Evolutionary conservation across 2,113 vertebrate genomes (phyloP).

Genomic region (Lanius collurio): DNA sequence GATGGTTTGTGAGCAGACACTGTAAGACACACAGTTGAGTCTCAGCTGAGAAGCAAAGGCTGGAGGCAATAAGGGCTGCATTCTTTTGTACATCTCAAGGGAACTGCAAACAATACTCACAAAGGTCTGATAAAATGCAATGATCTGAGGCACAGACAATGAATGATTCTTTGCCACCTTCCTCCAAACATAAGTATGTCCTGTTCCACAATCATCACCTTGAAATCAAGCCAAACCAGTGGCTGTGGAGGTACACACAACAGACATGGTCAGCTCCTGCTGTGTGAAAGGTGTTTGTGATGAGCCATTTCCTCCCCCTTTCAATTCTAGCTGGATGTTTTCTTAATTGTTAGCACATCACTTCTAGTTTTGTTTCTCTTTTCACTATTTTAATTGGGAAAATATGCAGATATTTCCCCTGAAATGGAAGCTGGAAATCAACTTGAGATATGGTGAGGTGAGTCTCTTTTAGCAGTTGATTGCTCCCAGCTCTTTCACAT

Average conservation of each 20-base stretch:
- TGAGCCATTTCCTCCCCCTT: neutral
- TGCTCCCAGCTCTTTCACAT: neutral
- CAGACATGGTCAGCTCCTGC: neutral
- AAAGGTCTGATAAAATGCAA: neutral
- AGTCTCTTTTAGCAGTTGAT: neutral
- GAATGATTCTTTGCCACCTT: neutral
- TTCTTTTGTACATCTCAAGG: neutral
- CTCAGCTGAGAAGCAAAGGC: neutral
- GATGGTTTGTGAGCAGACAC: neutral
- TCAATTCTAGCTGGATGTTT: neutral
- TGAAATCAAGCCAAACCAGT: neutral
- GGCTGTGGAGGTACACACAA: neutral
- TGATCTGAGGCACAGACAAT: neutral
- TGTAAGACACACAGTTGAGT: neutral
- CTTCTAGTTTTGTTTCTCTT: neutral
- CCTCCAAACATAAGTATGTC: neutral
- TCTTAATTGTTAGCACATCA: neutral
- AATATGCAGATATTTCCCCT: neutral
- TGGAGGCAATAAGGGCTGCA: neutral
- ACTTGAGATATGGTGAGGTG: neutral
- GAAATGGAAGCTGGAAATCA: conserved; percentile 23
- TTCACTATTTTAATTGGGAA: neutral
- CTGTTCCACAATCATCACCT: neutral
- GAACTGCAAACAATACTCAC: neutral
- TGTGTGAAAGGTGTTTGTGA: neutral